Evolutionary conservation across 2,888 invertebrate genomes (phyloP).

Genomic region (Nephrocerus scutellatus): DNA sequence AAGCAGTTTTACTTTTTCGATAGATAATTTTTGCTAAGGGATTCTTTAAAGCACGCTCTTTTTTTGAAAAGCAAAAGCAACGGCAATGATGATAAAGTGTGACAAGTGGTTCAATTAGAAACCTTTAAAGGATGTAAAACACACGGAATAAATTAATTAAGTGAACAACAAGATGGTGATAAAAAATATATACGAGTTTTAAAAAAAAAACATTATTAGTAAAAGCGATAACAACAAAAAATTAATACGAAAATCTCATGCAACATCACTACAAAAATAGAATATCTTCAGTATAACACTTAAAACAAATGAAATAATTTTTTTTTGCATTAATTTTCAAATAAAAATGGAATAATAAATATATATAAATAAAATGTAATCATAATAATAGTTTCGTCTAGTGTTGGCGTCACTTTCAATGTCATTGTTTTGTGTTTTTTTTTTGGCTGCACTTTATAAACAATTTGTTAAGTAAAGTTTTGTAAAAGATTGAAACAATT

Average conservation of each 20-base stretch:
- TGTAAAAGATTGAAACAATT: conserved; percentile 25
- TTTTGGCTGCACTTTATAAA: too few relatives aligned
- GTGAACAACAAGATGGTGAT: too few relatives aligned
- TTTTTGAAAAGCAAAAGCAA: too few relatives aligned
- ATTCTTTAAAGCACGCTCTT: too few relatives aligned
- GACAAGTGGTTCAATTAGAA: too few relatives aligned
- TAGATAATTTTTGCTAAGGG: conserved; percentile 22
- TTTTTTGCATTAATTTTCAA: conserved; percentile 20
- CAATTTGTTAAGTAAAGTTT: too few relatives aligned
- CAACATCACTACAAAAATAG: conserved; percentile 40
- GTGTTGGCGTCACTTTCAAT: not conserved
- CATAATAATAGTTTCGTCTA: conserved; percentile 5
- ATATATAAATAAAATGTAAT: conserved; percentile 18
- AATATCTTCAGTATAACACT: conserved; percentile 21
- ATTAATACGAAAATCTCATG: conserved; percentile 48
- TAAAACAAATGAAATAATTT: conserved; percentile 8
- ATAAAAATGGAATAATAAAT: too few relatives aligned
- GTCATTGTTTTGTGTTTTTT: too few relatives aligned
- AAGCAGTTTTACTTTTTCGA: conserved; percentile 33
- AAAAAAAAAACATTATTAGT: conserved; percentile 32
- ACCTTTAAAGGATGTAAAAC: too few relatives aligned
- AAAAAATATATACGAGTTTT: too few relatives aligned
- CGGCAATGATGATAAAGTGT: too few relatives aligned
- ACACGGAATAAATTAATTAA: conserved; percentile 20
- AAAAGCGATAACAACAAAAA: conserved; percentile 44